Conservation (phyloP, 2,888 invertebrate species). For the Orthosia gothica region DNA sequence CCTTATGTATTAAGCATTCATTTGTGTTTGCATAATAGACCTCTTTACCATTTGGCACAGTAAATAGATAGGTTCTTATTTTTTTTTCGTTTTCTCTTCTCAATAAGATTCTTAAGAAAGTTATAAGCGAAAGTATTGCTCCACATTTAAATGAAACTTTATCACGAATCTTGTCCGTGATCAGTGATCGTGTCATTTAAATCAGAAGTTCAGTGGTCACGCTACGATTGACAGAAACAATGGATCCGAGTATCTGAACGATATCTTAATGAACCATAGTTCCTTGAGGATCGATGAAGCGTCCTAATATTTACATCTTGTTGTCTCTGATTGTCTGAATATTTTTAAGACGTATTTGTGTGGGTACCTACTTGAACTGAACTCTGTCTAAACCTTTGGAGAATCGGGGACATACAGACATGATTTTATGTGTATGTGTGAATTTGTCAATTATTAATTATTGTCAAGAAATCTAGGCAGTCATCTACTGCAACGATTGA, state of each 20-base stretch:
- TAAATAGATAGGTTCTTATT: too few relatives aligned
- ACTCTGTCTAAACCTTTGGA: too few relatives aligned
- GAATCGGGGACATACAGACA: too few relatives aligned
- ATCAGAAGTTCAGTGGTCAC: constrained; percentile 43
- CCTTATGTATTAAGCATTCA: background rate
- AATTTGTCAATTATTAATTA: too few relatives aligned
- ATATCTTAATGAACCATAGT: constrained; percentile 59
- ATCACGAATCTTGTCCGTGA: constrained; percentile 28
- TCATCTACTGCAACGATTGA: too few relatives aligned
- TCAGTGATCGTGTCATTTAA: constrained; percentile 22
- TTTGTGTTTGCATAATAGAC: background rate
- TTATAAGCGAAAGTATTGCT: constrained; percentile 13
- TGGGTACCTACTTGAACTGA: background rate
- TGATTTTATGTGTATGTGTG: too few relatives aligned
- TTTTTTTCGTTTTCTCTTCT: too few relatives aligned
- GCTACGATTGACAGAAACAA: constrained; percentile 56
- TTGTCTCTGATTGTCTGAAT: constrained; percentile 6
- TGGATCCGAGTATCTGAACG: constrained; percentile 29
- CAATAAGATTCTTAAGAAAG: constrained; percentile 7
- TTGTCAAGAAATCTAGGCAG: too few relatives aligned
- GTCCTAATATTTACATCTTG: constrained; percentile 37
- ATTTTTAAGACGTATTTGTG: background rate
- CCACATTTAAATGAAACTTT: constrained; percentile 9
- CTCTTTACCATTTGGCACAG: too few relatives aligned
- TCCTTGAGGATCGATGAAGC: constrained; percentile 60